Evolutionary conservation across 2,113 vertebrate species (phyloP).

Genomic region (Cryptomyrus ogoouensis): DNA sequence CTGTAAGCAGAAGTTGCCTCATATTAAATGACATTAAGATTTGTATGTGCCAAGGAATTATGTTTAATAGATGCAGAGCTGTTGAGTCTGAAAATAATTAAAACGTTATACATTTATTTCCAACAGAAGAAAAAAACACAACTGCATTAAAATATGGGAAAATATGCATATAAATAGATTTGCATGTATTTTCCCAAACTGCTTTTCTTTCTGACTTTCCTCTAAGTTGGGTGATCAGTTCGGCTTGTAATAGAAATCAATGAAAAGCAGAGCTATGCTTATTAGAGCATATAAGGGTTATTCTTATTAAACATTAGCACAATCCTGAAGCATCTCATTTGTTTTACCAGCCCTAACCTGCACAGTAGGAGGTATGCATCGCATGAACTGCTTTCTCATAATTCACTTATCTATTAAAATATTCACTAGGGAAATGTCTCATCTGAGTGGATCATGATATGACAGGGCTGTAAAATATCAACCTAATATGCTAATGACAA

Average conservation of each 20-base stretch:
- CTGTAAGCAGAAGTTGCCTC: background rate
- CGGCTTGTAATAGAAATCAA: conserved; percentile 30
- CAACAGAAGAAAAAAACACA: background rate
- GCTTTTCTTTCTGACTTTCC: conserved; percentile 17
- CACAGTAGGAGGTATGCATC: conserved; percentile 12
- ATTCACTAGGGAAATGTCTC: conserved; percentile 26
- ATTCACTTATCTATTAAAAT: conserved; percentile 35
- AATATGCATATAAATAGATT: conserved; percentile 21
- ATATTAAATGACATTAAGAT: background rate
- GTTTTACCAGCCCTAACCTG: conserved; percentile 19
- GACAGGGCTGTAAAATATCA: conserved; percentile 8
- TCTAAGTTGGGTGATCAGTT: conserved; percentile 11
- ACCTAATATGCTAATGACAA: conserved; percentile 33
- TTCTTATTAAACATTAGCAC: conserved; percentile 25
- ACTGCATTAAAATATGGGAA: conserved; percentile 23
- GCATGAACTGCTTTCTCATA: conserved; percentile 22
- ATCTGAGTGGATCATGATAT: conserved; percentile 8
- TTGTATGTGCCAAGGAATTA: background rate
- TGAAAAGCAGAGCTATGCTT: conserved; percentile 21
- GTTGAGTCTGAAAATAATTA: background rate
- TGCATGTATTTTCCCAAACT: conserved; percentile 12
- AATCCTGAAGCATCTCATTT: conserved; percentile 26
- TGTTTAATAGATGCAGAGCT: background rate
- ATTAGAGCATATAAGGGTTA: conserved; percentile 14
- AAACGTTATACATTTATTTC: background rate